Base-by-base conservation (phyloP, 2,113 vertebrate genomes). In the Perccottus glenii region DNA sequence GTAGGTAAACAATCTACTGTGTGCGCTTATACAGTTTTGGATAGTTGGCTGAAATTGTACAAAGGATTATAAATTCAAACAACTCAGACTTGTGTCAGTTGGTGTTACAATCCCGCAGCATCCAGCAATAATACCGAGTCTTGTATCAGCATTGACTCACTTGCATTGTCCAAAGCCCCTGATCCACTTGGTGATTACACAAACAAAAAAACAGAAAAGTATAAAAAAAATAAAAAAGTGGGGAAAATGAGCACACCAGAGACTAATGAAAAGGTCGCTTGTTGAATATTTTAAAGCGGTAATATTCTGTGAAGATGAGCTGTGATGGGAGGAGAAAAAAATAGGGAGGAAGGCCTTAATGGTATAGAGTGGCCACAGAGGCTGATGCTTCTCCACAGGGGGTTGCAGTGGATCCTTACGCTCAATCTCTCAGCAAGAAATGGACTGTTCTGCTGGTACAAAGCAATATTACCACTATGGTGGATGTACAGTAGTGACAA, bases 131-230 rank as follows among this genome's bases (percentile, higher is more conserved):
- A 78, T 49, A 80, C 43, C 60, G 72, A 60, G 5, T n/a, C 61
- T 10, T 63, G 11, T 77, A 73, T 80, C 70, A 70, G 51, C 60
- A 64, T 45, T 56, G 53, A 63, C 68, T 84, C 40, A 5, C 46
- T 53, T 40, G 49, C 49, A 46, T 16, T 71, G 52, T 78, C 76
- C 76, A 64, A 61, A 75, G 57, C 70, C 52, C 67, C 61, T 78
- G 81, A 91, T 85, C 78, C 63, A 3, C 77, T 49, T 42, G 67
- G 46, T 73, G 78, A 84, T 88, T 85, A 84, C 62, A 80, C 60
- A 85, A 88, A 82, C 75, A 85, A 78, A 83, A 59, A 64, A 66
- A 78, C 27, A 51, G 67, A 59, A 38, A 64, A 77, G 79, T 59
- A 80, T 70, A 57, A 67, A 77, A 27, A 67, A 77, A n/a, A n/a